phyloP scores from a whole-genome alignment of 2,888 invertebrate genomes.

The Drosophila demipolita region DNA sequence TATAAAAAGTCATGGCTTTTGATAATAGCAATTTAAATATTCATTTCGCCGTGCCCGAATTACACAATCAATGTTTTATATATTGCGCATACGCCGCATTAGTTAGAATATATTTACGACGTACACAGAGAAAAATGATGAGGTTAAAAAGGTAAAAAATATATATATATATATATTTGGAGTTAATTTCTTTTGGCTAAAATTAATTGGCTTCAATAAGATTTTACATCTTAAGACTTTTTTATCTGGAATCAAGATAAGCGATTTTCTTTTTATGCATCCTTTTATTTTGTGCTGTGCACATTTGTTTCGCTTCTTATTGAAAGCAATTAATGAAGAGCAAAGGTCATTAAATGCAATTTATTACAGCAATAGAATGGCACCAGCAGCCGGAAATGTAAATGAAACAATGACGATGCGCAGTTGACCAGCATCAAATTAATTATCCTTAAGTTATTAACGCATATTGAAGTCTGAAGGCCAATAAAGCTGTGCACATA shows the following conservation, averaged over 20 bases:
- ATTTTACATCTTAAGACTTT: neutral
- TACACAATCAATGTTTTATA: constrained; percentile 29
- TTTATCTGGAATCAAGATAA: neutral
- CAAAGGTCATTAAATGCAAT: constrained; percentile 69
- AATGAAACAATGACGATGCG: constrained; percentile 13
- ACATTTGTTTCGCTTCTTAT: constrained; percentile 5
- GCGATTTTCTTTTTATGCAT: neutral
- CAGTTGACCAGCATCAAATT: constrained; percentile 32
- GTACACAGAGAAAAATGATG: neutral
- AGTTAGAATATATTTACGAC: neutral
- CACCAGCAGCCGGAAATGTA: constrained; percentile 29
- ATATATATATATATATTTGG: neutral
- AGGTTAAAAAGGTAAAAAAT: neutral
- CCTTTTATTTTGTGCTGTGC: neutral
- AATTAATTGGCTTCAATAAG: neutral
- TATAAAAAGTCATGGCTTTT: constrained; percentile 18
- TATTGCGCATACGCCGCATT: constrained; percentile 33
- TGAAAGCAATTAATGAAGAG: constrained; percentile 63
- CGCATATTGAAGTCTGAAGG: constrained; percentile 17
- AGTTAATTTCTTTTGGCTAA: neutral
- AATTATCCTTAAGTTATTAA: constrained; percentile 44
- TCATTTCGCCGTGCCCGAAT: constrained; percentile 34
- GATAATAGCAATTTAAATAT: constrained; percentile 49
- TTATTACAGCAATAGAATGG: constrained; percentile 63
- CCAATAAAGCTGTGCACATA: constrained; percentile 37